Percentiles rank a stretch among this genome's conserved stretches.
Evolutionary conservation across 2,888 invertebrate species (phyloP).

Genomic region (Standfussiana lucernea): DNA sequence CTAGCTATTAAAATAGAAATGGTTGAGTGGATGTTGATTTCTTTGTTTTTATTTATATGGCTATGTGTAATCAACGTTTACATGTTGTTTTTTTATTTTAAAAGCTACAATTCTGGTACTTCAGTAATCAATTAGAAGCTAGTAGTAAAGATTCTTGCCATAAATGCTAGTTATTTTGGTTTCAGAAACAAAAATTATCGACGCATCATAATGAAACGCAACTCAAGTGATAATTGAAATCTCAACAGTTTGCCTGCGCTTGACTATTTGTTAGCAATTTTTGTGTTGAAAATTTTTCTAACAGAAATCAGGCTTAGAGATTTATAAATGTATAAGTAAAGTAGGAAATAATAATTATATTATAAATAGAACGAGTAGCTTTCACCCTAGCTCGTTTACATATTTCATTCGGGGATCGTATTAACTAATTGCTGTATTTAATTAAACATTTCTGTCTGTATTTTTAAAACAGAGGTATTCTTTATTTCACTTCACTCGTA

Average conservation of each 20-base stretch:
- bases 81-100: neutral
- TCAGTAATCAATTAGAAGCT: neutral
- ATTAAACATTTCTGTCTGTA: neutral
- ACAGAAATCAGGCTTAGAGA: neutral
- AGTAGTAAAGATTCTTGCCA: no score
- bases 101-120: neutral
- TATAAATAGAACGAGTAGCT: no score
- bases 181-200: no score
- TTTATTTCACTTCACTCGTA: slow-evolving; percentile 17
- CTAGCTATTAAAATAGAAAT: slow-evolving; percentile 3
- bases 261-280: neutral
- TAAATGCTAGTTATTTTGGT: no score
- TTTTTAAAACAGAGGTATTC: slow-evolving; percentile 7
- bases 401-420: neutral
- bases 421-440: neutral
- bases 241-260: neutral
- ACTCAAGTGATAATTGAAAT: neutral
- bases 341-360: no score
- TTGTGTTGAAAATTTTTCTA: neutral
- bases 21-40: slow-evolving; percentile 8
- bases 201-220: no score
- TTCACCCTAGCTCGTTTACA: neutral
- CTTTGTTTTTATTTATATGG: slow-evolving; percentile 5
- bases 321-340: neutral
- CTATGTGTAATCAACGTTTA: neutral